Evolutionary conservation across 35 echinoderm and acorn worm genomes (phyloP).

Genomic region (Apostichopus californicus): DNA sequence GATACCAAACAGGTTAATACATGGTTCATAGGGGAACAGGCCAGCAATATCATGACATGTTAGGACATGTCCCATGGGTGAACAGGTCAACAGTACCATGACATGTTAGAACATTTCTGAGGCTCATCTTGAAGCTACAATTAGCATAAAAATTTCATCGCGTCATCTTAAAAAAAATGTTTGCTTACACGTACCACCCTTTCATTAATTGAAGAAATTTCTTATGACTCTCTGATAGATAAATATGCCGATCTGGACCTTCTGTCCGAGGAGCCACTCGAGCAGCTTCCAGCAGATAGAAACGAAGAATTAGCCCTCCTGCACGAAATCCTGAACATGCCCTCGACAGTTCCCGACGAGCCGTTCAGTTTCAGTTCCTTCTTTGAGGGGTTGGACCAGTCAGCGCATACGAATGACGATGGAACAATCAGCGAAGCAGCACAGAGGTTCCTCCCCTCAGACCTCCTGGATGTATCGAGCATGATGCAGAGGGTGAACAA

Average conservation of each 20-base stretch:
- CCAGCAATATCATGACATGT: no score
- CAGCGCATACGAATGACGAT: background rate
- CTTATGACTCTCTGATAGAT: background rate
- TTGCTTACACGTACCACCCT: no score
- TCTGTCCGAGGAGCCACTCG: constrained; percentile 63
- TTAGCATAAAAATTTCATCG: no score
- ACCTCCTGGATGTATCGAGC: constrained; percentile 77
- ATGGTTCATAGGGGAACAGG: no score
- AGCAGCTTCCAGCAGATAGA: constrained; percentile 46
- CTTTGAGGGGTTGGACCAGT: constrained; percentile 33
- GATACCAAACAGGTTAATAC: no score
- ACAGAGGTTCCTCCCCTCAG: constrained; percentile 80
- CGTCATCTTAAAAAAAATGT: no score
- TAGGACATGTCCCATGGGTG: no score
- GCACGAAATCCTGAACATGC: constrained; percentile 94
- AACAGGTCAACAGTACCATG: no score
- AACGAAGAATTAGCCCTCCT: constrained; percentile 86
- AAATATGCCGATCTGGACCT: constrained; percentile 64
- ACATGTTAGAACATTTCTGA: no score
- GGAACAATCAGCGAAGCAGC: background rate
- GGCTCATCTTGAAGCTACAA: no score
- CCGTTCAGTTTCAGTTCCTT: constrained; percentile 2
- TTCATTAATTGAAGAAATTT: no score
- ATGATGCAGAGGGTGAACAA: constrained; percentile 53
- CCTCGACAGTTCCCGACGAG: constrained; percentile 67